Base-by-base conservation (phyloP, 2,888 invertebrate genomes). In the Glaucopsyche alexis region DNA sequence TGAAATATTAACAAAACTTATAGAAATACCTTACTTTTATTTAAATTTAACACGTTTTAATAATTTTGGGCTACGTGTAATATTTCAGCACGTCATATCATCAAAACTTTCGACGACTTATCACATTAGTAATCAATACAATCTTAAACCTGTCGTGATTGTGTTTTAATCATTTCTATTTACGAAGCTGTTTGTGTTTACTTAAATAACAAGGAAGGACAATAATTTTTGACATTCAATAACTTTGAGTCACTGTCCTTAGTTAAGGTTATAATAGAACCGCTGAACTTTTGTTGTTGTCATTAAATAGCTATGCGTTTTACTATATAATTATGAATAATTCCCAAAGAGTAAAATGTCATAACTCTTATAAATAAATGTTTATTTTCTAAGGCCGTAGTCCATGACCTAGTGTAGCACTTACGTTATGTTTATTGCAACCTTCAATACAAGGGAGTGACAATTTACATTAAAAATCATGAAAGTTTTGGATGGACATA, bases 111-210 rank as follows among this genome's bases (percentile, higher is more conserved):
- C 29, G 29, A 29, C 29, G 29, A 4, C 4, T 60, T 14, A 60
- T 60, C 60, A 14, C 16, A 60, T 60, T 60, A 60, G 2, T 60
- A 60, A 60, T 60, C 60, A 60, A 60, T 60, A 60, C 60, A 9
- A 60, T 60, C 60, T 60, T 29, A 60, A 60, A 29, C 60, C 60
- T 60, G 2, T 13, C 14, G 29, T 60, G 29, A 60, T 60, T 60
- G 13, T 60, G 6, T 60, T 60, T 60, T 60, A 60, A 60, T 60
- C 60, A 13, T 60, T 60, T 60, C 60, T 60, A 60, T 60, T 60
- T 60, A 29, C 38, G 38, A 60, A 60, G 60, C 29, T 55, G 29
- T 60, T 38, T 60, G 14, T 60, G 47, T 47, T 47, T 13, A 11
- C 29, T 38, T 13, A 29, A 60, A 29, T 29, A 60, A 60, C 13